phyloP scores from a whole-genome alignment of 2,113 vertebrate genomes.

The Anolis carolinensis region DNA sequence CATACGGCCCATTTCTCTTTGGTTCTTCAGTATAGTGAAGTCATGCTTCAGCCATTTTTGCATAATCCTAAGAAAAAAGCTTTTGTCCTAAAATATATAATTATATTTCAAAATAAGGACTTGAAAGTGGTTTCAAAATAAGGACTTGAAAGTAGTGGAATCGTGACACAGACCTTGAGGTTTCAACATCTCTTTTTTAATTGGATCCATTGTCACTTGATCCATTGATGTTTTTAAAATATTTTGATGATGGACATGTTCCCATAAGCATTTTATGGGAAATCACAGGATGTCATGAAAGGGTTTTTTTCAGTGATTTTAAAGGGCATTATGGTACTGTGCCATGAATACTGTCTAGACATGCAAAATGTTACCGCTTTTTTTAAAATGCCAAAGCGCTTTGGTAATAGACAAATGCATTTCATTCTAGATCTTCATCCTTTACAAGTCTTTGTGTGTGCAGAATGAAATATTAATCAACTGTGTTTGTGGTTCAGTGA shows the following conservation, averaged over 20 bases:
- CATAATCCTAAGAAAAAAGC: too few species aligned
- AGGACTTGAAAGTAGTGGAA: too few species aligned
- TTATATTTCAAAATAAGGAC: too few species aligned
- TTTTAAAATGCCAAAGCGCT: slow-evolving; percentile 4
- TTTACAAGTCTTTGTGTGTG: rapidly evolving
- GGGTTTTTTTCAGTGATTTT: neutral
- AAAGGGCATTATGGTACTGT: neutral
- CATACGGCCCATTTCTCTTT: too few species aligned
- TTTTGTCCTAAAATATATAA: too few species aligned
- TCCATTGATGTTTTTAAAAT: neutral
- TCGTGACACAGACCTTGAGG: neutral
- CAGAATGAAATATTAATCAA: neutral
- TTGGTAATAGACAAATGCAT: slow-evolving; percentile 26
- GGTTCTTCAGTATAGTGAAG: too few species aligned
- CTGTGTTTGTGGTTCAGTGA: neutral
- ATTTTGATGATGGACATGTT: slow-evolving; percentile 22
- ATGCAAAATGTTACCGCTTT: neutral
- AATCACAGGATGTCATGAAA: slow-evolving; percentile 10
- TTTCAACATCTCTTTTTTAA: neutral
- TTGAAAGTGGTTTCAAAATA: too few species aligned
- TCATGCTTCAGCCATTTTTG: too few species aligned
- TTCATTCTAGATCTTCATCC: slow-evolving; percentile 1
- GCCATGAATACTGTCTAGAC: slow-evolving; percentile 21
- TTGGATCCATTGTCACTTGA: neutral
- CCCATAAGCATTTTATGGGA: neutral